These are phyloP conservation scores for Odontamblyopus rebecca DNA, from an alignment of 2,797 vertebrate species.

Conservation along the genomic window DNA sequence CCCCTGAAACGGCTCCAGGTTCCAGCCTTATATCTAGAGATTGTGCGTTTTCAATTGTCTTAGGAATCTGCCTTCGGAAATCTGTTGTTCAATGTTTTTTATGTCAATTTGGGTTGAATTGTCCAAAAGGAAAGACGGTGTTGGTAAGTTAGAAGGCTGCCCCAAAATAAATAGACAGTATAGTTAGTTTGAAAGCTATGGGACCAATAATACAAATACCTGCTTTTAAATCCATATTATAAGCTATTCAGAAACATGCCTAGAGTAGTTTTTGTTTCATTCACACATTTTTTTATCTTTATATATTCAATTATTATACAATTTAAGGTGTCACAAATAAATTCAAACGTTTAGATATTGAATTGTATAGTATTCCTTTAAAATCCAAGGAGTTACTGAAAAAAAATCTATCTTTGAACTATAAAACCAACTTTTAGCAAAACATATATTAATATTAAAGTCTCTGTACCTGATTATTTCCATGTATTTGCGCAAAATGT, in stretches of 20 bases:
- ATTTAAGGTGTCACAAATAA: too few relatives aligned
- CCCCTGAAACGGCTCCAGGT: constrained; percentile 56
- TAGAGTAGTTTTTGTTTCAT: background rate
- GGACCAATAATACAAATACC: background rate
- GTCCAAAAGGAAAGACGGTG: constrained; percentile 34
- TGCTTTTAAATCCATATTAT: too few relatives aligned
- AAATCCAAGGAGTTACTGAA: background rate
- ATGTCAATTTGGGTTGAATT: constrained; percentile 48
- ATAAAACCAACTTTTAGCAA: background rate
- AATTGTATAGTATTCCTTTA: background rate
- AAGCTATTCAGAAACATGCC: background rate
- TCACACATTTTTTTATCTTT: background rate
- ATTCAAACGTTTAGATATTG: too few relatives aligned
- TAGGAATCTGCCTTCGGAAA: constrained; percentile 55
- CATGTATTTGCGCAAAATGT: too few relatives aligned
- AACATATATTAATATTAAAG: too few relatives aligned
- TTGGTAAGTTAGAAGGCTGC: background rate
- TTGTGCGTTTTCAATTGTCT: constrained; percentile 46
- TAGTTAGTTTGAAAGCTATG: background rate
- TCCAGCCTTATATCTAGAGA: constrained; percentile 67
- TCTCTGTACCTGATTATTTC: too few relatives aligned
- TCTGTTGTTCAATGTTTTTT: constrained; percentile 46
- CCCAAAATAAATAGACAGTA: background rate
- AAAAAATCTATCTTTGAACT: background rate
- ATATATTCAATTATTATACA: too few relatives aligned